Evolutionary conservation across 2,888 invertebrate genomes (phyloP).

Genomic region (Yponomeuta evonymella): DNA sequence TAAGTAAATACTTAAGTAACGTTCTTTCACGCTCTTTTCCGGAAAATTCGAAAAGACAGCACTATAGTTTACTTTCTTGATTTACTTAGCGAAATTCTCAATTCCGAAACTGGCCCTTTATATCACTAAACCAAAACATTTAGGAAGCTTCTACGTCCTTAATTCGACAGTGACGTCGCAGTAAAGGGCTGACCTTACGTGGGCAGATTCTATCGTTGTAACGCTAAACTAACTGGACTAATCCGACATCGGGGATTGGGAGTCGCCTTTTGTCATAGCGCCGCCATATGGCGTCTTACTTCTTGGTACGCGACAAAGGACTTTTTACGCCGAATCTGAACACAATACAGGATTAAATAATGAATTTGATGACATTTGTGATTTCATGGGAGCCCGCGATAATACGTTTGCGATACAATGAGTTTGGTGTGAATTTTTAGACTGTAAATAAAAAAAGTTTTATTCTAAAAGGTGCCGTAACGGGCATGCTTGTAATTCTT

Average conservation of each 20-base stretch:
- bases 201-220: slow-evolving; percentile 46
- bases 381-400: slow-evolving; percentile 44
- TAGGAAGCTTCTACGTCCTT: no score
- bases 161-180: no score
- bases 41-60: no score
- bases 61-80: no score
- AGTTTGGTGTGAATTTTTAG: slow-evolving; percentile 52
- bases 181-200: slow-evolving; percentile 17
- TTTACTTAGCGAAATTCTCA: no score
- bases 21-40: no score
- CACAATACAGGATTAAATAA: slow-evolving; percentile 54
- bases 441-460: neutral
- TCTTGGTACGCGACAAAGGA: slow-evolving; percentile 38
- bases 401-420: slow-evolving; percentile 31
- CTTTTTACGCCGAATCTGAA: slow-evolving; percentile 39
- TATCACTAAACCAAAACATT: no score
- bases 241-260: slow-evolving; percentile 37
- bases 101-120: no score
- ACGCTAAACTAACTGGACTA: slow-evolving; percentile 41
- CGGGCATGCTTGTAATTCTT: neutral
- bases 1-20: no score
- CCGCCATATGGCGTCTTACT: slow-evolving; percentile 65
- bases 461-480: neutral
- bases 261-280: slow-evolving; percentile 37
- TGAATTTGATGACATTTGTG: slow-evolving; percentile 53